Evolutionary conservation across 2,797 vertebrate genomes (phyloP), one percentile per base, ranked within the genome.

Genomic region (Adrianichthys oophorus): DNA sequence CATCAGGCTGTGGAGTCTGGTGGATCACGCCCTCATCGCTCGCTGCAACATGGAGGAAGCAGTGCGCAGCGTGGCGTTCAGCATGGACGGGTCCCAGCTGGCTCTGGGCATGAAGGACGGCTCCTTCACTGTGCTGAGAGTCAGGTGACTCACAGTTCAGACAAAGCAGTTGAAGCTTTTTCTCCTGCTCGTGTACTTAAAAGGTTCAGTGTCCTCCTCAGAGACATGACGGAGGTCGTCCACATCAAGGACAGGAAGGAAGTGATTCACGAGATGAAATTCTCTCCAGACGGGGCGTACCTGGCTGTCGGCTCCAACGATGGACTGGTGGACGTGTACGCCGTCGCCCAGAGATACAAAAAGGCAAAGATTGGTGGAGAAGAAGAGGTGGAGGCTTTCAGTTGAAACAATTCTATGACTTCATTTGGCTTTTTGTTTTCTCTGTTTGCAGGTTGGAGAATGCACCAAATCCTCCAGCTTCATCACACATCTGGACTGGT

Each of bases 141-240:
- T 98, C 71, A 94, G 95, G 91, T 92, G 53, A 24, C 12, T 14
- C 42, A 1, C 41, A 19, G 41, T 17, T 44, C 42, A 18, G 4
- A 3, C 15, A 44, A 44, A 42, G 15, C 15, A 16, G 41, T 4
- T 10, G 3, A 3, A 37, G 32, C 10, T 37, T 12, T 10, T 37
- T 12, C 10, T 37, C 10, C 32, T 37, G 29, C 29, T 32, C 7
- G 29, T 32, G 32, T 29, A 12, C 58, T 37, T 12, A 26, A 32
- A 5, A 5, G 7, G 21, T 29, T 29, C 26, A 29, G 6, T 52
- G 26, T 41, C 46, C 32, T 13, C 45, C 48, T 49, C 85, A 98
- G 96, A 87, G 96, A 98, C 86, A 98, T 98, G 96, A 97, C 96
- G 0, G 96, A 98, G 87, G 95, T 98, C 23, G 96, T 98, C 48